Evolutionary conservation across 2,888 invertebrate species (phyloP).

Genomic region (Coleophora deauratella): DNA sequence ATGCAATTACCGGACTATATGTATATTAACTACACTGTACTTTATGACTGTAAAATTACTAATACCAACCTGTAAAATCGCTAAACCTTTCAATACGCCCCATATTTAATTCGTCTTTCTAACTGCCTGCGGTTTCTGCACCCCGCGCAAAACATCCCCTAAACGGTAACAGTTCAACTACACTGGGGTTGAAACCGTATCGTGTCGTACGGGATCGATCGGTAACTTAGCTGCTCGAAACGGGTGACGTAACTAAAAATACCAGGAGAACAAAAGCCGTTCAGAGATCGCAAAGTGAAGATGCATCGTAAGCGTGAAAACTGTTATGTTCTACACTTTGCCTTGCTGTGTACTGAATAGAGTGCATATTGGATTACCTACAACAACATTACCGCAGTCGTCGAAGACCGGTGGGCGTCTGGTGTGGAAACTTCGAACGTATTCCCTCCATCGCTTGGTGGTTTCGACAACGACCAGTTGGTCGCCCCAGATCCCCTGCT

Average conservation of each 20-base stretch:
- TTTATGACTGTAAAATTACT: too few species aligned
- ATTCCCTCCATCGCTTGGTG: slow-evolving; percentile 57
- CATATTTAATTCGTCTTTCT: too few species aligned
- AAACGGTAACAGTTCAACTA: not conserved
- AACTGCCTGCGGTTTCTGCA: too few species aligned
- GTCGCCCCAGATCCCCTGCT: slow-evolving; percentile 66
- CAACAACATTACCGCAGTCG: slow-evolving; percentile 52
- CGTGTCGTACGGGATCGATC: too few species aligned
- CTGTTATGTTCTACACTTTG: too few species aligned
- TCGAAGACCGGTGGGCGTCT: slow-evolving; percentile 58
- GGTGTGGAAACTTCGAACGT: slow-evolving; percentile 53
- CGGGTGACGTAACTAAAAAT: slow-evolving; percentile 57
- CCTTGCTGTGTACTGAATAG: too few species aligned
- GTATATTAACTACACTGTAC: too few species aligned
- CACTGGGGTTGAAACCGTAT: not conserved
- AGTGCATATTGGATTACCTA: slow-evolving; percentile 16
- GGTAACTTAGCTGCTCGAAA: slow-evolving; percentile 21
- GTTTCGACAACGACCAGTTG: slow-evolving; percentile 60
- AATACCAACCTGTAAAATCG: too few species aligned
- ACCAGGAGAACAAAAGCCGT: slow-evolving; percentile 39
- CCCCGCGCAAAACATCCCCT: not conserved
- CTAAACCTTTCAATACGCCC: too few species aligned
- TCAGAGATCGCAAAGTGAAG: slow-evolving; percentile 20
- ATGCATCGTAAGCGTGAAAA: too few species aligned
- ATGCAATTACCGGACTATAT: too few species aligned